Evolutionary conservation across 2,113 vertebrate species (phyloP), one percentile per base, ranked within the genome.

Genomic region (Orycteropus afer): DNA sequence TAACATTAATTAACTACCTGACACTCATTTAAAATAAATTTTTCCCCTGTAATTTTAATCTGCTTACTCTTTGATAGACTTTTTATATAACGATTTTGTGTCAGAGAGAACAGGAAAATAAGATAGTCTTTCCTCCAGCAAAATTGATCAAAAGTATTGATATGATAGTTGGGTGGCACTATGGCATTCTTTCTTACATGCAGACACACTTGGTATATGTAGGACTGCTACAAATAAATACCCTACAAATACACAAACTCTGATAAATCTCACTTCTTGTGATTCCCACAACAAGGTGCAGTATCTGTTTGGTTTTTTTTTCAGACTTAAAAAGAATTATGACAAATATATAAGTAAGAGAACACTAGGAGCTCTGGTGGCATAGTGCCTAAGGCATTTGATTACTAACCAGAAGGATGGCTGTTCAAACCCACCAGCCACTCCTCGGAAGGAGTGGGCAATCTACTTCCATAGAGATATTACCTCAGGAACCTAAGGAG

Each of bases 1-100:
- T 94, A 59, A 37, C 51, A 94, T 88, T 82, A 73, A 63, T 57
- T 69, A 82, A 69, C 34, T 67, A 9, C 53, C 45, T 22, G n/a
- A 23, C 23, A 84, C 0, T 29, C 5, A 47, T 61, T 57, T 84
- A 49, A 77, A 93, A 42, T 76, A 55, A 63, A 49, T 40, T 42
- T 55, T 63, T 37, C 37, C 34, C 85, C 59, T 81, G 2, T 76
- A 61, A 87, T 65, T 71, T 93, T 89, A 88, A 77, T 63, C 42
- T 67, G 25, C 14, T n/a, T 78, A 65, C 53, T 61, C 59, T 81
- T 63, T 87, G 47, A 78, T 67, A 7, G 29, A 69, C 47, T 79
- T 49, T 89, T 80, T 89, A 91, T 61, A 78, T 49, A 73, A 85
- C 67, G 32, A 92, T 55, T 86, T 93, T 69, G 42, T 34, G 76